Percentiles rank a stretch among this genome's conserved stretches.
phyloP scores from a whole-genome alignment of 2,797 vertebrate genomes.

The Mionectes olivaceus region DNA sequence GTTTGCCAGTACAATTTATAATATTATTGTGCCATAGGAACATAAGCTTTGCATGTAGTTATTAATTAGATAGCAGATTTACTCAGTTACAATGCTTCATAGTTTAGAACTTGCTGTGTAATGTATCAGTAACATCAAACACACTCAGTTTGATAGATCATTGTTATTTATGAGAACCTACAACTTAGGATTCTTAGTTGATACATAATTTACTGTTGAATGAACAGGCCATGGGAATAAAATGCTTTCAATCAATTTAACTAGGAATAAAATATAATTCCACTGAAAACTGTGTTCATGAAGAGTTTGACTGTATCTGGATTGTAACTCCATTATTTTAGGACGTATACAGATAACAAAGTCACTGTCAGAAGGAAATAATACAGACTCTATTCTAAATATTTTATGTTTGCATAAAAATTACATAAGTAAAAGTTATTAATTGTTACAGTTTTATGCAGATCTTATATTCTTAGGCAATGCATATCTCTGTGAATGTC shows the following conservation, averaged over 20 bases:
- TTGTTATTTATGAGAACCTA: background rate
- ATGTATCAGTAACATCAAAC: background rate
- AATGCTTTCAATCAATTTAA: background rate
- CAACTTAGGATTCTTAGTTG: background rate
- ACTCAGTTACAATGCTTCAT: background rate
- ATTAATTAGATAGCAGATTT: background rate
- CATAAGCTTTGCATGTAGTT: background rate
- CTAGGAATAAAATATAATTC: background rate
- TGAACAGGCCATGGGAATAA: background rate
- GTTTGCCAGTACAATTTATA: background rate
- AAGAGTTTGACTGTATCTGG: background rate
- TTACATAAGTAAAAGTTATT: background rate
- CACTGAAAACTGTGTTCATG: background rate
- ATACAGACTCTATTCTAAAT: background rate
- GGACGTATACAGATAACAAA: background rate
- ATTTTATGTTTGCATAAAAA: background rate
- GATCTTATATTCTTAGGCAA: background rate
- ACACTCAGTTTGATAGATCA: background rate
- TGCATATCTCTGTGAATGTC: background rate
- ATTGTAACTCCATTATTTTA: background rate
- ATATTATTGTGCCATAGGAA: background rate
- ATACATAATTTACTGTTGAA: background rate
- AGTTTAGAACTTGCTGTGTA: background rate
- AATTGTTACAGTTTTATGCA: background rate
- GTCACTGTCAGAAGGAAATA: background rate